Percentiles rank a stretch among this genome's conserved stretches.
These are phyloP conservation scores for Globicephala melas DNA, from an alignment of 2,113 vertebrate genomes.

Conservation along the genomic window DNA sequence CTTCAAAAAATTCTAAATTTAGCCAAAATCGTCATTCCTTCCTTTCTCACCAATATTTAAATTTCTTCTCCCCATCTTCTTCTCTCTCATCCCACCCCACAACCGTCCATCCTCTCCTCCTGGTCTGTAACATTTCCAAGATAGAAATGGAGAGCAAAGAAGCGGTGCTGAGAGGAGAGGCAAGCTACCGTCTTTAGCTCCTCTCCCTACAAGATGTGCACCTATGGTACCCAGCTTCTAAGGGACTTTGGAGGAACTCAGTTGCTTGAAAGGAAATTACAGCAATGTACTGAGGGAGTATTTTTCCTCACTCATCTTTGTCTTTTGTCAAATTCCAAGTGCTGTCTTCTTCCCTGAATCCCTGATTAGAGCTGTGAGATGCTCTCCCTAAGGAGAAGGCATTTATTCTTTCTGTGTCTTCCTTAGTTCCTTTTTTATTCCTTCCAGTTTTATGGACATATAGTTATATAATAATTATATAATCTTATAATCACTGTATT, in stretches of 20 bases:
- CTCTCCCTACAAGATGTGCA: background rate
- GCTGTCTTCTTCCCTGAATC: background rate
- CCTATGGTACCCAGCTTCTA: background rate
- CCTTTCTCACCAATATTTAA: background rate
- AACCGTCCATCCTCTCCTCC: too few species aligned
- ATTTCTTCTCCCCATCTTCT: background rate
- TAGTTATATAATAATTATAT: too few species aligned
- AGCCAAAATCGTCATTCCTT: background rate
- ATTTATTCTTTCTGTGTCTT: background rate
- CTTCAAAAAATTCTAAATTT: background rate
- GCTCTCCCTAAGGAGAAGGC: background rate
- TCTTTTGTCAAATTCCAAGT: background rate
- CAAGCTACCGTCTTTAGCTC: background rate
- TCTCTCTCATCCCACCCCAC: background rate
- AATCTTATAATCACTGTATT: too few species aligned
- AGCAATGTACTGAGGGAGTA: background rate
- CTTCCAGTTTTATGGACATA: background rate
- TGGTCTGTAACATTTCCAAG: background rate
- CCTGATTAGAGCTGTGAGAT: background rate
- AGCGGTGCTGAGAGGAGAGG: background rate
- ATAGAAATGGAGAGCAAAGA: background rate
- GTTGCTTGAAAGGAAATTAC: background rate
- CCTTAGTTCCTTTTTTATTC: background rate
- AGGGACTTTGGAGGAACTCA: background rate
- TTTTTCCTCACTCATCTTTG: background rate